Conservation (phyloP, 2,888 invertebrate genomes). For the Andrena hattorfiana region DNA sequence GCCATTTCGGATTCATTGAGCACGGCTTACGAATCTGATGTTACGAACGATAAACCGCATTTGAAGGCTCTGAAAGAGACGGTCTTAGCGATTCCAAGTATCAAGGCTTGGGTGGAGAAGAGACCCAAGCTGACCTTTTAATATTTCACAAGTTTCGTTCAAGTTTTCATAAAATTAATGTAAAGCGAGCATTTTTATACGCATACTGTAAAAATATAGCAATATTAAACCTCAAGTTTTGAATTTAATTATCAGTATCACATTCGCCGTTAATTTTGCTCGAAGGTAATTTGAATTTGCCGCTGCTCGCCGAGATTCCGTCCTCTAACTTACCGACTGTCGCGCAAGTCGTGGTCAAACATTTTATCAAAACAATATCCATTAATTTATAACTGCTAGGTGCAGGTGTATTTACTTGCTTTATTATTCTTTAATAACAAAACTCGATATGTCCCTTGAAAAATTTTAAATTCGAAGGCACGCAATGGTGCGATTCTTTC, state of each 20-base stretch:
- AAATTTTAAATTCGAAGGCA: background rate
- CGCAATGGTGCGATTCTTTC: background rate
- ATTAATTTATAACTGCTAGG: too few relatives aligned
- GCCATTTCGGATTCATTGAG: constrained; percentile 75
- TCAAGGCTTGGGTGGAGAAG: constrained; percentile 74
- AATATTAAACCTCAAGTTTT: background rate
- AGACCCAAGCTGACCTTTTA: constrained; percentile 73
- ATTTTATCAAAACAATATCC: too few relatives aligned
- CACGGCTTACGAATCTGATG: constrained; percentile 71
- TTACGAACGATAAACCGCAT: constrained; percentile 72
- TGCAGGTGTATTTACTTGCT: background rate
- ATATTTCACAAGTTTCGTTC: constrained; percentile 1
- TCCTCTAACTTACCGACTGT: constrained; percentile 15
- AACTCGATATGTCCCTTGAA: background rate
- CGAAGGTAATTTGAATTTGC: constrained; percentile 4
- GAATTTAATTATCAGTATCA: background rate
- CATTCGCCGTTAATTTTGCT: background rate
- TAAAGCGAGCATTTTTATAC: background rate
- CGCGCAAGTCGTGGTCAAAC: background rate
- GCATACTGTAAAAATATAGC: background rate
- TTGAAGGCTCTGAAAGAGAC: constrained; percentile 75
- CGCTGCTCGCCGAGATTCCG: background rate
- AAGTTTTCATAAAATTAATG: background rate
- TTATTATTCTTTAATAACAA: background rate
- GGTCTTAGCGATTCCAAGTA: constrained; percentile 71